Base-by-base conservation (phyloP, 2,113 vertebrate species). In the Nettapus auritus region DNA sequence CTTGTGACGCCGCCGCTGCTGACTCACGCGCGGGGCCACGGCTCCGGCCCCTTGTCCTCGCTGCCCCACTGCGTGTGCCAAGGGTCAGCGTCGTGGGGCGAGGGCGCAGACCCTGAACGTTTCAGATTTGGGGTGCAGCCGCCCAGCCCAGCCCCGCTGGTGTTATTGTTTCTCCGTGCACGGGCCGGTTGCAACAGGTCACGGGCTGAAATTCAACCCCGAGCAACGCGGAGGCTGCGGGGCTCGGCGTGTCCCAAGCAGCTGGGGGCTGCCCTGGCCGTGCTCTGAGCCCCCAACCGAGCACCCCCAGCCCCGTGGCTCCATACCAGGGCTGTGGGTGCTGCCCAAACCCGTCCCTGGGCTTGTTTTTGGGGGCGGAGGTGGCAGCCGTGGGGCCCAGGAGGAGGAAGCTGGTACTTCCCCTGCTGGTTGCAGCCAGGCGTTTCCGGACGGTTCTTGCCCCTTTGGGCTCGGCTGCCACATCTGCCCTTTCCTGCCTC, bases 1-100 rank as follows among this genome's bases (percentile, higher is more conserved):
- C 90, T 34, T 25, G 93, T 96, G 96, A 95, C 87, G 22, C 83
- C 13, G 13, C 22, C 28, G 42, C 89, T 57, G 88, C 73, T 16
- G 81, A 21, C 77, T 82, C 93, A 87, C 25, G 4, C 25, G 5
- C 44, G 34, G 52, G 82, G 31, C 55, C 22, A 12, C 0, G 20
- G 31, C 56, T n/a, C 36, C 2, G 19, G 56, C 2, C 67, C 31
- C 74, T 60, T 0, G 11, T 4, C 13, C 80, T 60, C 6, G 6
- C 36, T 10, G 75, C 9, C 34, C 85, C 5, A 1, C 13, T 38
- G 17, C 36, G 13, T 11, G 26, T 20, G 62, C 62, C 36, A 8
- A 23, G 36, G 60, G 60, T 23, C 48, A 50, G 48, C 22, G 12
- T 23, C 6, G 48, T 3, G 60, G 25, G 11, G 16, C 17, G 13